A percentile compares a stretch with the other conserved stretches of the same genome.
phyloP scores from a whole-genome alignment of 2,797 vertebrate species.

The Chaunax sp. region DNA sequence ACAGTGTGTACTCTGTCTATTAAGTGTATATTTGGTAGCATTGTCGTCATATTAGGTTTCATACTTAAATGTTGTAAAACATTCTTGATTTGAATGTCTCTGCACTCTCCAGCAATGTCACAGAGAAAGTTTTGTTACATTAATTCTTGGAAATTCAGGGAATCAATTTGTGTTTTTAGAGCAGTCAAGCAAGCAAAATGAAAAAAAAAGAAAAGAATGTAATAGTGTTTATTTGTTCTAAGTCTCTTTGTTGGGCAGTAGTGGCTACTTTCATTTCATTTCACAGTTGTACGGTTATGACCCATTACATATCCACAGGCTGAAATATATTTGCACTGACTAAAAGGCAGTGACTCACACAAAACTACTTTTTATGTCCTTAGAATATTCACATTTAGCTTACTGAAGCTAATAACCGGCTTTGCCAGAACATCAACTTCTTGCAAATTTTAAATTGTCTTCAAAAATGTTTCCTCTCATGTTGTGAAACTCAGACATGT shows the following conservation, averaged over 20 bases:
- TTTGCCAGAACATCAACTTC: conserved; percentile 9
- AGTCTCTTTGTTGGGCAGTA: not conserved
- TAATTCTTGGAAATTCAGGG: too few relatives aligned
- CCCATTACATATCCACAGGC: not conserved
- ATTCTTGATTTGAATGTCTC: not conserved
- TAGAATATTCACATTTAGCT: not conserved
- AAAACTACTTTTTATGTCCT: not conserved
- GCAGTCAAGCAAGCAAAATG: not conserved
- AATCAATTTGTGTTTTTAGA: not conserved
- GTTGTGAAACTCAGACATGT: not conserved
- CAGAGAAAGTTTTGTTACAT: not conserved
- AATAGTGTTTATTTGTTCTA: not conserved
- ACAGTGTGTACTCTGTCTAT: not conserved
- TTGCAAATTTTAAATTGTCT: not conserved
- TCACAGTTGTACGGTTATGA: too few relatives aligned
- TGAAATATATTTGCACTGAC: conserved; percentile 1
- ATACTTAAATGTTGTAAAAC: not conserved
- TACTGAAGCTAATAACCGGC: conserved; percentile 1
- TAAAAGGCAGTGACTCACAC: not conserved
- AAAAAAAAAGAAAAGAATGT: not conserved
- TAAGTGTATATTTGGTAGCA: conserved; percentile 15
- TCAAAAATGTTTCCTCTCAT: not conserved
- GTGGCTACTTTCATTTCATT: not conserved
- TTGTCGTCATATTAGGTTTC: not conserved
- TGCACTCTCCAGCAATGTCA: not conserved